These are phyloP conservation scores for Magallana gigas DNA, from an alignment of 1,140 invertebrate species.

Conservation along the genomic window DNA sequence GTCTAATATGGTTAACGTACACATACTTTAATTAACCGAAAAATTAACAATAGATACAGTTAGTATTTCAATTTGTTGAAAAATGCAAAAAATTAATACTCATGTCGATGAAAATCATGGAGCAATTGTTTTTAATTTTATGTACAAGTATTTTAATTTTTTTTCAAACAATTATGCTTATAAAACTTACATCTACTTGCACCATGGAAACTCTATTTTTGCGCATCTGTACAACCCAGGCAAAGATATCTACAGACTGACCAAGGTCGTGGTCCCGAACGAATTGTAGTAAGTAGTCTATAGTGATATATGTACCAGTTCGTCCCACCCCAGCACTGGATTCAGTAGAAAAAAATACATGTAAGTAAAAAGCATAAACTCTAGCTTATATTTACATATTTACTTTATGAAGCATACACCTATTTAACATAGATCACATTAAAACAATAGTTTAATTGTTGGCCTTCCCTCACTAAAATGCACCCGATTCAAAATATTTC, in stretches of 20 bases:
- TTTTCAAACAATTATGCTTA: no score
- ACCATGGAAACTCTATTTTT: conserved; percentile 86
- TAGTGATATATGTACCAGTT: conserved; percentile 92
- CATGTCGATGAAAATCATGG: not conserved
- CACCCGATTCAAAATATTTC: no score
- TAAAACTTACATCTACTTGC: conserved; percentile 87
- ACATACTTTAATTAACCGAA: no score
- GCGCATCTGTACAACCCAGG: conserved; percentile 96
- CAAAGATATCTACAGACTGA: conserved; percentile 97
- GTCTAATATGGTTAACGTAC: no score
- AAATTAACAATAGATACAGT: no score
- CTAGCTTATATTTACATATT: no score
- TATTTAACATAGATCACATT: no score
- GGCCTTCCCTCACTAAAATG: no score
- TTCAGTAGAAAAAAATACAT: not conserved
- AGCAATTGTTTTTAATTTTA: not conserved
- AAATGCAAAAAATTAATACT: not conserved
- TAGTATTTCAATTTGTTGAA: not conserved
- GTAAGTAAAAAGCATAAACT: not conserved
- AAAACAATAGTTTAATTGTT: no score
- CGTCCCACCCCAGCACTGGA: conserved; percentile 77
- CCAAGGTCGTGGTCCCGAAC: conserved; percentile 87
- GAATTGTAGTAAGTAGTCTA: conserved; percentile 97
- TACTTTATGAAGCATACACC: no score
- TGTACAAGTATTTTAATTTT: no score